Percentiles rank a stretch among this genome's conserved stretches.
phyloP scores from a whole-genome alignment of 1,140 invertebrate genomes.

The Asbolus verrucosus region DNA sequence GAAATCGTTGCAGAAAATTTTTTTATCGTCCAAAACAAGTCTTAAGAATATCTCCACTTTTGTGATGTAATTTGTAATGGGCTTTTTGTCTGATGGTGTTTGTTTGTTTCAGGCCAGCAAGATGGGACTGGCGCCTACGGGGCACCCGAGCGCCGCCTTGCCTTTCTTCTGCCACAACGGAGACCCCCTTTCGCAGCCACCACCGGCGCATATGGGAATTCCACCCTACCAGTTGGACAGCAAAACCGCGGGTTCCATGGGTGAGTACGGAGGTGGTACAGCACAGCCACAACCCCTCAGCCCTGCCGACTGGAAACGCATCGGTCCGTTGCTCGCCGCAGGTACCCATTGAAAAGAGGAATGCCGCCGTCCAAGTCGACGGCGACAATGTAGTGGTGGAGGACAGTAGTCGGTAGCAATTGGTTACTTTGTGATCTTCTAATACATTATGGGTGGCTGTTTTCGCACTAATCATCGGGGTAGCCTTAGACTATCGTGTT shows the following conservation, averaged over 20 bases:
- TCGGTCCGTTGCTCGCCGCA: conserved; percentile 69
- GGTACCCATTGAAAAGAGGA: conserved; percentile 62
- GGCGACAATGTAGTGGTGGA: conserved; percentile 55
- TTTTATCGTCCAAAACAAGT: too few species aligned
- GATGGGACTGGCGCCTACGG: conserved; percentile 81
- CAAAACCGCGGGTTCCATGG: conserved; percentile 72
- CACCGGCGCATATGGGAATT: conserved; percentile 97
- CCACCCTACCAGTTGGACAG: conserved; percentile 91
- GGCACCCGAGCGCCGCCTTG: conserved; percentile 75
- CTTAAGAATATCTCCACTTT: too few species aligned
- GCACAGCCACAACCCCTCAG: conserved; percentile 63
- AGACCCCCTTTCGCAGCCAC: conserved; percentile 85
- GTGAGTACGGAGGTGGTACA: conserved; percentile 70
- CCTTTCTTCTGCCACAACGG: conserved; percentile 94
- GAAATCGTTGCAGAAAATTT: too few species aligned
- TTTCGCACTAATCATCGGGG: conserved; percentile 12
- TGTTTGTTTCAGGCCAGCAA: conserved; percentile 87
- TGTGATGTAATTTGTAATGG: conserved; percentile 40
- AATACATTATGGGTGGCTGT: conserved; percentile 7
- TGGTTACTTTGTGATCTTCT: conserved; percentile 24
- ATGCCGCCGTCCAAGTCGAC: background rate
- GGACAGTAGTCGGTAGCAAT: conserved; percentile 53
- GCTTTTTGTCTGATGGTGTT: conserved; percentile 62
- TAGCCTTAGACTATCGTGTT: background rate
- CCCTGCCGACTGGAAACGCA: conserved; percentile 69